phyloP scores from a whole-genome alignment of 2,113 vertebrate species.

The Protobothrops mucrosquamatus region DNA sequence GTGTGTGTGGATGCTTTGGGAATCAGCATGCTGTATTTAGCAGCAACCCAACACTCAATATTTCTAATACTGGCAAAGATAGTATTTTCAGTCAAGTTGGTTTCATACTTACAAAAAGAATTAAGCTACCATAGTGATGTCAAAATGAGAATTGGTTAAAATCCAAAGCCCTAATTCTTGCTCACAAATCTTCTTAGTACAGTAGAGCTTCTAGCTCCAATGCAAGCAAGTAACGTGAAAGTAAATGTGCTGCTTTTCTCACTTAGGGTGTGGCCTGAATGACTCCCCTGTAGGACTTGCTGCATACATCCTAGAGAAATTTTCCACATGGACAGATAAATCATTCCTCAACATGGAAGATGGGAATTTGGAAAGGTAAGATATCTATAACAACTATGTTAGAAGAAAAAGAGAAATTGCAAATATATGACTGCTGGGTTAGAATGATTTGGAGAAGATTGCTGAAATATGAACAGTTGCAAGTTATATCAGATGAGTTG shows the following conservation, averaged over 20 bases:
- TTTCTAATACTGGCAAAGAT: neutral
- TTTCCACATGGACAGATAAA: constrained; percentile 80
- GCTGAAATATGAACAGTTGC: neutral
- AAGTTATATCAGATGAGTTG: neutral
- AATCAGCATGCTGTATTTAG: neutral
- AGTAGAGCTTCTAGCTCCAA: neutral
- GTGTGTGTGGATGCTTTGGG: neutral
- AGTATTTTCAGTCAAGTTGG: neutral
- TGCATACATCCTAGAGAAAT: constrained; percentile 87
- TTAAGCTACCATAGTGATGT: neutral
- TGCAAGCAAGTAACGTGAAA: neutral
- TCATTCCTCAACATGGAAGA: constrained; percentile 70
- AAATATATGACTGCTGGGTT: neutral
- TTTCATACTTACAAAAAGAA: neutral
- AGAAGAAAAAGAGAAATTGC: neutral
- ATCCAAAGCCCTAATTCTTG: neutral
- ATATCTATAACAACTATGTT: neutral
- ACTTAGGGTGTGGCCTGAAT: constrained; percentile 80
- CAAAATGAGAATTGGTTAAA: neutral
- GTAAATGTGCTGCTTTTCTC: neutral
- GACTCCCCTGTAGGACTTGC: constrained; percentile 84
- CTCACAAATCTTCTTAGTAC: neutral
- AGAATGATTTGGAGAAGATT: neutral
- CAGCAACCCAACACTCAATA: neutral
- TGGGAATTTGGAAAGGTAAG: constrained; percentile 83